These are phyloP conservation scores for Rostratula benghalensis DNA, from an alignment of 2,113 vertebrate species.

Conservation along the genomic window DNA sequence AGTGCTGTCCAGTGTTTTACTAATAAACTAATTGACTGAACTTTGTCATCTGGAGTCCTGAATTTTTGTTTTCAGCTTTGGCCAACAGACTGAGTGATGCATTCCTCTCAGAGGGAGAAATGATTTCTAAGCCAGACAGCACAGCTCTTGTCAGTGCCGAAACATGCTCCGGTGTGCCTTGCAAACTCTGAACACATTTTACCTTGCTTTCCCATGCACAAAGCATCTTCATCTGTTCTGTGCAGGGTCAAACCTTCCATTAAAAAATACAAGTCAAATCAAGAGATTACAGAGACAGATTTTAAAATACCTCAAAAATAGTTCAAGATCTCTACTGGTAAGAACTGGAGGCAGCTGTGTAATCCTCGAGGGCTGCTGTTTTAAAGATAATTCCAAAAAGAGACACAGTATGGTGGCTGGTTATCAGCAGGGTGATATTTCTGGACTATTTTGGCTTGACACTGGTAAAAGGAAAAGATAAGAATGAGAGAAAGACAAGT, in stretches of 20 bases:
- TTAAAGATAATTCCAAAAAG: constrained; percentile 42
- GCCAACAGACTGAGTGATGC: background rate
- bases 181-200: background rate
- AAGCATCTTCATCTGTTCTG: background rate
- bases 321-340: constrained; percentile 37
- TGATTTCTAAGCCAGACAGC: background rate
- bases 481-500: background rate
- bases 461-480: background rate
- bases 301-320: constrained; percentile 38
- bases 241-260: background rate
- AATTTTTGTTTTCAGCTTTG: background rate
- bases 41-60: background rate
- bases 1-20: background rate
- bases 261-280: constrained; percentile 24
- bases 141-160: background rate
- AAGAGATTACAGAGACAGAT: constrained; percentile 42
- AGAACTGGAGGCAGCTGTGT: constrained; percentile 47
- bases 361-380: constrained; percentile 51
- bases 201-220: background rate
- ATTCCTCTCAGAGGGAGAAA: background rate
- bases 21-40: background rate
- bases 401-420: background rate
- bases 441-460: background rate
- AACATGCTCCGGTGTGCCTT: background rate
- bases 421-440: background rate